Conservation (phyloP, 2,888 invertebrate genomes). For the Micropterix aruncella region DNA sequence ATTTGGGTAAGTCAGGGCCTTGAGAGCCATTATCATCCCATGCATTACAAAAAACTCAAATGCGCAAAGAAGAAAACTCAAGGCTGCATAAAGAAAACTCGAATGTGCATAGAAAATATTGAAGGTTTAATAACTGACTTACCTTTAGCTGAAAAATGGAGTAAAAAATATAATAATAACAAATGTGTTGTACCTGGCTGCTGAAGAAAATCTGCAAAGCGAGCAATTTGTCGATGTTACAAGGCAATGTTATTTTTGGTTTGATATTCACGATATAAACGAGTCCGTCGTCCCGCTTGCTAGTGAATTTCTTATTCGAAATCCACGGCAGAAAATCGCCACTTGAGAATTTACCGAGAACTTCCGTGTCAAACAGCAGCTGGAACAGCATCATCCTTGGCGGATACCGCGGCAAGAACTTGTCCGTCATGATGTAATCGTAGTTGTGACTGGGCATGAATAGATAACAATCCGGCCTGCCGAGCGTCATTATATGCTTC, state of each 20-base stretch:
- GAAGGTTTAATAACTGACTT: too few species aligned
- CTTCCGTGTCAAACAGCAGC: constrained; percentile 19
- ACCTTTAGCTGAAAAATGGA: too few species aligned
- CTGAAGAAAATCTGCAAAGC: constrained; percentile 57
- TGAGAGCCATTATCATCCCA: too few species aligned
- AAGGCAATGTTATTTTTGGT: constrained; percentile 42
- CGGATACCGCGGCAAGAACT: background rate
- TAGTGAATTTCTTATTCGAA: constrained; percentile 19
- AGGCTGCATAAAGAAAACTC: too few species aligned
- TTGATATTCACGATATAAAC: constrained; percentile 52
- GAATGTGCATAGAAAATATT: too few species aligned
- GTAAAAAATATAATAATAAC: too few species aligned
- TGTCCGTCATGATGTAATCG: background rate
- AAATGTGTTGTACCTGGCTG: too few species aligned
- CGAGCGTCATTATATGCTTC: background rate
- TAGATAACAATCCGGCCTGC: background rate
- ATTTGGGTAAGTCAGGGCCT: too few species aligned
- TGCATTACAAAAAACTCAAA: too few species aligned
- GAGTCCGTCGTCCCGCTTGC: constrained; percentile 32
- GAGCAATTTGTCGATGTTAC: constrained; percentile 39
- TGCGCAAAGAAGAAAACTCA: too few species aligned
- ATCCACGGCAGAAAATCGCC: constrained; percentile 55
- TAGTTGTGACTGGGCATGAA: background rate
- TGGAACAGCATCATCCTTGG: background rate
- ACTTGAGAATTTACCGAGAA: constrained; percentile 45